These are phyloP conservation scores for Pseudotriccus pelzelni DNA, from an alignment of 2,797 vertebrate genomes.

Conservation along the genomic window DNA sequence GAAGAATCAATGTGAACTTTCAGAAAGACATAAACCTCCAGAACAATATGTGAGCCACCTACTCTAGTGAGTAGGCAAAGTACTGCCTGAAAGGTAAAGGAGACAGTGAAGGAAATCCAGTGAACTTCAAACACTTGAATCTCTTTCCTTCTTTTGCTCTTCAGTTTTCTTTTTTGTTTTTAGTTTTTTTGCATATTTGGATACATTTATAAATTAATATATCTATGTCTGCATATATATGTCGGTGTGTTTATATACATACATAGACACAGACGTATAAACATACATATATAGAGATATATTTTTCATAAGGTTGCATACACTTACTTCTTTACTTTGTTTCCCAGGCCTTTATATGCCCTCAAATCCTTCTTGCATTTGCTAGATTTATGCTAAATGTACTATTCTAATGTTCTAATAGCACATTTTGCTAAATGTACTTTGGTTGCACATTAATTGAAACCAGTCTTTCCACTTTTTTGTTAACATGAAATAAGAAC, in stretches of 20 bases:
- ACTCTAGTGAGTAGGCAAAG: neutral
- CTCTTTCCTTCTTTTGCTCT: neutral
- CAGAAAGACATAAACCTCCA: fast-evolving
- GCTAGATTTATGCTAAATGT: neutral
- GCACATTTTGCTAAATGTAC: neutral
- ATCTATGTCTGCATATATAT: neutral
- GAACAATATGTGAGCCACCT: neutral
- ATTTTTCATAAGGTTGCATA: neutral
- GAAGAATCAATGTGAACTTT: neutral
- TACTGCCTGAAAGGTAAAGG: neutral
- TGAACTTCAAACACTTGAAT: neutral
- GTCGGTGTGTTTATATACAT: neutral
- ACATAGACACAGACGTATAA: neutral
- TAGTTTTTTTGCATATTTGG: neutral
- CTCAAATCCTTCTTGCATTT: neutral
- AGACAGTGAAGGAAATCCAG: neutral
- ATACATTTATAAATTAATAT: neutral
- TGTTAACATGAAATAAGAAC: neutral
- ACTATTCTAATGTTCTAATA: too few relatives aligned
- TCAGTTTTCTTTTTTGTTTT: neutral
- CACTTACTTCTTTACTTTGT: neutral
- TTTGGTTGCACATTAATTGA: neutral
- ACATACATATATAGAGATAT: neutral
- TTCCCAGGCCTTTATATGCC: neutral
- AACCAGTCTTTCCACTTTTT: neutral